Evolutionary conservation across 2,888 invertebrate genomes (phyloP).

Genomic region (Apodemia zela): DNA sequence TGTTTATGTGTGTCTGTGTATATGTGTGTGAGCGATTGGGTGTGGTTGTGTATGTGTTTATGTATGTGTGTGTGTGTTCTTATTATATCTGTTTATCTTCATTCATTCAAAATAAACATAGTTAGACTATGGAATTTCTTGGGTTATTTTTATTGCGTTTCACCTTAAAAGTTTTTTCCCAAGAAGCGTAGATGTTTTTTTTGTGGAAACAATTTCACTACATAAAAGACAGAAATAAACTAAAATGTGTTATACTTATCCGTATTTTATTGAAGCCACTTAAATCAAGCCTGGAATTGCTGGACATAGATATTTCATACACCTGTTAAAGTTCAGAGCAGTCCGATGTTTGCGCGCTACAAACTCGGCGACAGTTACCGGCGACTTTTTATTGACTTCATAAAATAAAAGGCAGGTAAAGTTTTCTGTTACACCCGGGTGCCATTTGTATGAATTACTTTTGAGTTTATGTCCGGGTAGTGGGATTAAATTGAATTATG

Average conservation of each 20-base stretch:
- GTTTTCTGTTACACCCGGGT: constrained; percentile 25
- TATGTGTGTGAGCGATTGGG: too few species aligned
- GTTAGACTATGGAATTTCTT: too few species aligned
- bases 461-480: constrained; percentile 25
- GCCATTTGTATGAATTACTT: constrained; percentile 27
- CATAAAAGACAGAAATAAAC: not conserved
- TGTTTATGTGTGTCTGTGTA: too few species aligned
- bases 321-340: constrained; percentile 28
- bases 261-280: constrained; percentile 13
- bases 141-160: too few species aligned
- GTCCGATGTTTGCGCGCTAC: constrained; percentile 27
- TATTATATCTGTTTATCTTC: too few species aligned
- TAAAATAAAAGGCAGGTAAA: constrained; percentile 44
- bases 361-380: constrained; percentile 37
- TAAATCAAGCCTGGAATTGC: constrained; percentile 22
- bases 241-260: not conserved
- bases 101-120: too few species aligned
- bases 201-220: too few species aligned
- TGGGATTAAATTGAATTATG: constrained; percentile 25
- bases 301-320: constrained; percentile 30
- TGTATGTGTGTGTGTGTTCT: too few species aligned
- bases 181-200: too few species aligned
- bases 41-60: too few species aligned
- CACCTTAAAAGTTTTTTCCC: too few species aligned
- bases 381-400: constrained; percentile 48